phyloP scores from a whole-genome alignment of 2,888 invertebrate genomes.

The Archips xylosteana region DNA sequence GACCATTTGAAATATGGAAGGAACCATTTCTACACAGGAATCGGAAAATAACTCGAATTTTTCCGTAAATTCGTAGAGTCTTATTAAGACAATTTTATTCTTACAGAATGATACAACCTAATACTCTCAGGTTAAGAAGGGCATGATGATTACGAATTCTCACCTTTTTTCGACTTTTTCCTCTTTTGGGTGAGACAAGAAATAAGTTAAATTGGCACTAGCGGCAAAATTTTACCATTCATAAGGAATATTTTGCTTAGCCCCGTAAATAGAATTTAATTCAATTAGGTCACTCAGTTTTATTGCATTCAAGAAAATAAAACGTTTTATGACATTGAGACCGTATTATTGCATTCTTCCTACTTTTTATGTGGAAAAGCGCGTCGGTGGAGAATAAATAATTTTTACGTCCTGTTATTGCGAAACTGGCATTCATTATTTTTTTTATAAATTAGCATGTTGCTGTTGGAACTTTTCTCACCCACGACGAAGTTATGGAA shows the following conservation, averaged over 20 bases:
- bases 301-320: conserved; percentile 4
- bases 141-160: conserved; percentile 32
- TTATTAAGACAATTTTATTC: conserved; percentile 8
- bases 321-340: conserved; percentile 8
- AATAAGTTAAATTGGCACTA: conserved; percentile 28
- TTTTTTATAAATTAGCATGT: not conserved
- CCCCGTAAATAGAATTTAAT: conserved; percentile 18
- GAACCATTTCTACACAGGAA: not conserved
- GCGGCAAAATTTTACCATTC: conserved; percentile 19
- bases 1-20: not conserved
- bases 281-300: conserved; percentile 16
- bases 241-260: conserved; percentile 16
- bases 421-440: not conserved
- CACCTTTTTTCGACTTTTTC: conserved; percentile 26
- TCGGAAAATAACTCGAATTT: not conserved
- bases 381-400: not conserved
- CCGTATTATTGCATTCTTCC: conserved; percentile 4
- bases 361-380: conserved; percentile 1
- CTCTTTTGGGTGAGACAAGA: conserved; percentile 30
- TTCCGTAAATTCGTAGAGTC: not conserved
- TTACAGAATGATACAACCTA: conserved; percentile 20
- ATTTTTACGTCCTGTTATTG: not conserved
- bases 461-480: not conserved
- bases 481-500: too few species aligned
- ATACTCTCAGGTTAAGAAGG: conserved; percentile 26